Evolutionary conservation across 2,797 vertebrate genomes (phyloP), one percentile per base, ranked within the genome.

Genomic region (Nyctalus aviator): DNA sequence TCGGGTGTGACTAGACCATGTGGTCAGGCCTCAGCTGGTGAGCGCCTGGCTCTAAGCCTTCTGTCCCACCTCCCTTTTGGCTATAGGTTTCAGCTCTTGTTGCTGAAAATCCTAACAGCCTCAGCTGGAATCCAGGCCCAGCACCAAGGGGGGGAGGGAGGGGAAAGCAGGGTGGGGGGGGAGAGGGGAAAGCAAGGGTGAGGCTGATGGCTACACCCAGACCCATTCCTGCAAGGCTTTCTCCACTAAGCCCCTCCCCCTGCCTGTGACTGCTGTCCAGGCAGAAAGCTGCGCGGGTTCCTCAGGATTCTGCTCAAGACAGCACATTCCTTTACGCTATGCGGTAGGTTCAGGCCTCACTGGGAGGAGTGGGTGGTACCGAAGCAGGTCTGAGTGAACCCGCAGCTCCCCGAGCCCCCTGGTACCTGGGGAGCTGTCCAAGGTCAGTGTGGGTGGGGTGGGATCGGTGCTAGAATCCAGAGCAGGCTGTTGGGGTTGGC

Each of bases 1-100:
- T 6, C 13, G 0, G 14, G 50, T 3, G 7, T 27, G 73, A 15
- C 30, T 6, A 6, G 4, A 2, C 32, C 18, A 0, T 0, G 1
- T 0, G 30, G 35, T 30, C 66, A 0, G 64, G 25, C 8, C 83
- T 13, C 37, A 10, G 71, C 69, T n/a, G 0, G 86, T 2, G 0
- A 13, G 44, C 41, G 50, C 6, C 7, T 2, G 57, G 57, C 85
- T 32, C 77, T 6, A 5, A 27, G 21, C 30, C 46, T 9, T 37
- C 32, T 6, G 32, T 35, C 64, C 64, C 37, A 2, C 4, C 1
- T 35, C n/a, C 27, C 6, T 37, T 15, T 21, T 2, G 25, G 21
- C 32, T 69, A 30, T 69, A 30, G 14, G 25, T 44, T 69, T 71
- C 13, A 41, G 2, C 8, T 13, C 30, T 57, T 25, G 20, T 37